A percentile compares a stretch with the other conserved stretches of the same genome.
Conservation (phyloP, 2,888 invertebrate genomes). For the Chloromyia formosa region DNA sequence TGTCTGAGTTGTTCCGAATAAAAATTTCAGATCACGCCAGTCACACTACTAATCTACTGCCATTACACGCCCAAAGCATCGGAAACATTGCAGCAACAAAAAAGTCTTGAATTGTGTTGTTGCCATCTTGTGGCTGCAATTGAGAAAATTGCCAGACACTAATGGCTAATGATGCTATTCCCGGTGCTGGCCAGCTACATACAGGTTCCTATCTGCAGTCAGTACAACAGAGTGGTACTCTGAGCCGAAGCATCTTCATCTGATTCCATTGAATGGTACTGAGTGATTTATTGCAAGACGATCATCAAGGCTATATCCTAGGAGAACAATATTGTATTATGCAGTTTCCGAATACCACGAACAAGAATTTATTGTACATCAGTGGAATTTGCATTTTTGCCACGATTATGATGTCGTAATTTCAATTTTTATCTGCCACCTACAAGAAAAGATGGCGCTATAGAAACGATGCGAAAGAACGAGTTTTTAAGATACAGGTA, state of each 20-base stretch:
- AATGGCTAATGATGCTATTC: conserved; percentile 20
- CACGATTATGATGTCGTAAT: conserved; percentile 1
- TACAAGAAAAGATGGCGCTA: background rate
- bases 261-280: background rate
- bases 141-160: conserved; percentile 15
- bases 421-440: background rate
- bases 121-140: background rate
- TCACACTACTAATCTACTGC: background rate
- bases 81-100: background rate
- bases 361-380: background rate
- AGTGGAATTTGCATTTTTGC: background rate
- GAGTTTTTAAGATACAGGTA: too few relatives aligned
- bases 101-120: background rate
- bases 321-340: background rate
- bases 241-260: background rate
- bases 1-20: conserved; percentile 10
- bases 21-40: background rate
- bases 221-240: background rate
- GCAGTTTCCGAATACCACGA: background rate
- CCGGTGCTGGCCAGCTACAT: background rate
- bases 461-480: background rate
- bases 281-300: background rate
- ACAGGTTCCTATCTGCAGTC: background rate
- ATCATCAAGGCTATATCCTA: background rate
- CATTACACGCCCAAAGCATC: background rate